Base-by-base conservation (phyloP, 2,113 vertebrate species). In the Cichladusa arquata region DNA sequence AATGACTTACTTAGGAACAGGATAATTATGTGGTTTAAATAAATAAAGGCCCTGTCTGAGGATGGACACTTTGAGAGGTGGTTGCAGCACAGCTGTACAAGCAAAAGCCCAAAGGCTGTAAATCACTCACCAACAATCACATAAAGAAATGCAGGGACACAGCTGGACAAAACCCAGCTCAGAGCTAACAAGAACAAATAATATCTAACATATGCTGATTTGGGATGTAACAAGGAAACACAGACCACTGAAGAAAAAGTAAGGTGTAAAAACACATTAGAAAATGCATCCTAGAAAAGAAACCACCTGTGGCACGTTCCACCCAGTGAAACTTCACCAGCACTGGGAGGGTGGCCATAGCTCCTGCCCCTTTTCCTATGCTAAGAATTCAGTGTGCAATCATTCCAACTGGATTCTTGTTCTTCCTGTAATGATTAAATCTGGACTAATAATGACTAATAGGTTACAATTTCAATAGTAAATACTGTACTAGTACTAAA, bases 1-100 rank as follows among this genome's bases (percentile, higher is more conserved):
- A 84, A 58, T 44, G 9, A 77, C n/a, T 8, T 34, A 67, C 33
- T 73, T 58, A 57, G 18, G 23, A 77, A 28, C 18, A 66, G n/a
- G 12, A 48, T 22, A 24, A 79, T 33, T 19, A 71, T 5, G 36
- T 19, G 23, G 9, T 20, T 11, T 69, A 57, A 87, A 80, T 36
- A 83, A 84, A 51, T 13, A 31, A 23, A 84, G 29, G 29, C 29
- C 29, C 36, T 25, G 12, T 23, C 25, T 28, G 17, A n/a, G 20
- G 51, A 50, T 0, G 0, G 48, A 19, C 1, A 4, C 47, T 72
- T 50, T 15, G 24, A 58, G 72, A 65, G 9, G 20, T 34, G 67
- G 19, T 1, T 38, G 42, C 47, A 76, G 77, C 51, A 57, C 42
- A 76, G 56, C 34, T 34, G 26, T 14, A 38, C 5, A 51, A 38